These are phyloP conservation scores for Odobenus rosmarus DNA, from an alignment of 2,113 vertebrate species.

Conservation along the genomic window DNA sequence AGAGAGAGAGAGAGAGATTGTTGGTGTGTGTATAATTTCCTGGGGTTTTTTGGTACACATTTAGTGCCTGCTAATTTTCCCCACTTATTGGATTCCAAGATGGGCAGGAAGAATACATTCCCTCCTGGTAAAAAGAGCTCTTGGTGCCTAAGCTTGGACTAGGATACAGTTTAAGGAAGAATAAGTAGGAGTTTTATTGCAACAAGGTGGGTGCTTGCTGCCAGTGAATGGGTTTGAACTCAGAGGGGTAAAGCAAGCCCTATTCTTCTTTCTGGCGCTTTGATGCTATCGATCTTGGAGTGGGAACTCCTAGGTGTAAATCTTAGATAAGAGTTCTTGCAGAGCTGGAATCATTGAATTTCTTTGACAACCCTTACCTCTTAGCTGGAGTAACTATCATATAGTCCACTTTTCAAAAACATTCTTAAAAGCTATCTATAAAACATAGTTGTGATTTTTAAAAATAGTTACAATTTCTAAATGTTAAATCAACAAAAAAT, in stretches of 20 bases:
- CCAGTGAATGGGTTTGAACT: background rate
- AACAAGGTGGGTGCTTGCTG: background rate
- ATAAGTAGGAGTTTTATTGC: background rate
- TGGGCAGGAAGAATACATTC: background rate
- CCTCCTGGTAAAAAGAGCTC: background rate
- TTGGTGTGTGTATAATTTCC: background rate
- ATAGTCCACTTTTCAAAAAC: background rate
- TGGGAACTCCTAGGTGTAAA: background rate
- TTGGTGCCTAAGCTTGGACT: background rate
- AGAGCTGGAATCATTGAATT: constrained; percentile 8
- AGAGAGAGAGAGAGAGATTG: background rate
- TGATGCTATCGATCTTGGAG: background rate
- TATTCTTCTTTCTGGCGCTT: background rate
- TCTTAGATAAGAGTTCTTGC: background rate
- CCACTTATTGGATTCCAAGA: background rate
- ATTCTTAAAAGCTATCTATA: background rate
- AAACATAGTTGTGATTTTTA: background rate
- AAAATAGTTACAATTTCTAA: background rate
- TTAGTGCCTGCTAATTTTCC: background rate
- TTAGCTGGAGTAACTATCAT: background rate
- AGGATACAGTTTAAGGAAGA: background rate
- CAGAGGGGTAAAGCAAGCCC: background rate
- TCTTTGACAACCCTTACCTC: background rate
- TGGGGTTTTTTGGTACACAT: background rate
- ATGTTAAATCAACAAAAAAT: background rate